Base-by-base conservation (phyloP, 2,113 vertebrate species). In the Clarias gariepinus region DNA sequence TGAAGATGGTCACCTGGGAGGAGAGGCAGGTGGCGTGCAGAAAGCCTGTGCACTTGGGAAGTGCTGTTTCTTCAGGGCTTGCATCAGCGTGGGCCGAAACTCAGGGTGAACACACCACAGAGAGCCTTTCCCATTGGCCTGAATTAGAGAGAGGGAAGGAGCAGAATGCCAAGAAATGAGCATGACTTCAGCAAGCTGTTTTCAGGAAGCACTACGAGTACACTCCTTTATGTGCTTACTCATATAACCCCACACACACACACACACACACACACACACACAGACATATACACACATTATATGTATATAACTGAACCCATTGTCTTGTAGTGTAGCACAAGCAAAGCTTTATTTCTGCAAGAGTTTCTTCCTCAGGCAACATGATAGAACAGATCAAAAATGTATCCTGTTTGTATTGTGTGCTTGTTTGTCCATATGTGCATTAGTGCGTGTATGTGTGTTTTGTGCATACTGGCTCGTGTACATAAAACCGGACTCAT, bases 41-140 rank as follows among this genome's bases (percentile, higher is more conserved):
- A 98, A 97, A 68, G 96, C 94, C 94, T 97, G 96, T 85, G 96
- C 94, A 91, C 97, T 96, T 83, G 98, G 95, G 94, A 97, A 97
- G 90, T 98, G 97, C 91, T 99, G 98, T 92, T 99, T 99, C 94
- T 97, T 98, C 93, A 99, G 95, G 36, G 98, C 98, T 94, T 99
- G 98, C 90, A 98, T 95, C 89, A 99, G 96, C 91, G 96, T 99
- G 85, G 98, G 98, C 90, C 98, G 98, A 57, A 99, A 99, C 92
- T 99, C 98, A 0, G 98, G 98, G 93, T 99, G 97, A 86, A 99
- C 97, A 1, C 98, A 99, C 98, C 98, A 99, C 81, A 99, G 93
- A 0, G 98, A 99, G 91, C 98, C 98, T 95, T 99, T 99, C 83
- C 98, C 98, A 90, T 97, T 99, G 91, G 97, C 96, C 98, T 99